Evolutionary conservation across 2,797 vertebrate genomes (phyloP).

Genomic region (Phylloscopus collybita): DNA sequence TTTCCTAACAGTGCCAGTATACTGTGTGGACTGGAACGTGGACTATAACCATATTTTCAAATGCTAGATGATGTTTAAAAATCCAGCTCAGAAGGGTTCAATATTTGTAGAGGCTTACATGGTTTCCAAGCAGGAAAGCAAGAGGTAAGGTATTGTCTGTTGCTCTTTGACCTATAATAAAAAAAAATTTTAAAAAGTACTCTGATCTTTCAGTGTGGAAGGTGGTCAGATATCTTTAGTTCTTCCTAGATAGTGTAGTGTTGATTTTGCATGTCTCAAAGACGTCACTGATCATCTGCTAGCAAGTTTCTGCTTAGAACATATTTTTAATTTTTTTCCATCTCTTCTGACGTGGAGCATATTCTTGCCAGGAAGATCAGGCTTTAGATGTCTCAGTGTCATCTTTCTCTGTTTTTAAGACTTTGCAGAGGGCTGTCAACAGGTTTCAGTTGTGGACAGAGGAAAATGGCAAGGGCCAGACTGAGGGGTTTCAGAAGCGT

Average conservation of each 20-base stretch:
- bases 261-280: neutral
- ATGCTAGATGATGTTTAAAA: neutral
- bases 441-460: neutral
- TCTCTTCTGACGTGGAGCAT: neutral
- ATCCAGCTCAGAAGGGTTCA: neutral
- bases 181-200: neutral
- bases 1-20: neutral
- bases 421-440: neutral
- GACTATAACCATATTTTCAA: neutral
- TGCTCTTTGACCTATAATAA: neutral
- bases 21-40: neutral
- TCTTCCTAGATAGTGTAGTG: neutral
- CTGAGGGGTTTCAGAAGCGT: neutral
- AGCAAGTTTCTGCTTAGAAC: neutral
- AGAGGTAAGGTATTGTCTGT: neutral
- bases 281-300: neutral
- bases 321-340: neutral
- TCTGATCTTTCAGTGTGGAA: neutral
- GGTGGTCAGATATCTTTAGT: neutral
- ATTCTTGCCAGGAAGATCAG: neutral
- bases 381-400: neutral
- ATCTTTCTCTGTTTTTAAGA: neutral
- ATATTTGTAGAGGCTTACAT: neutral
- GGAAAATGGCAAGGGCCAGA: neutral
- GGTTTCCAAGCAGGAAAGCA: neutral